A percentile compares a stretch with the other conserved stretches of the same genome.
Conservation (phyloP, 2,113 vertebrate species). For the Nyctereutes procyonoides region DNA sequence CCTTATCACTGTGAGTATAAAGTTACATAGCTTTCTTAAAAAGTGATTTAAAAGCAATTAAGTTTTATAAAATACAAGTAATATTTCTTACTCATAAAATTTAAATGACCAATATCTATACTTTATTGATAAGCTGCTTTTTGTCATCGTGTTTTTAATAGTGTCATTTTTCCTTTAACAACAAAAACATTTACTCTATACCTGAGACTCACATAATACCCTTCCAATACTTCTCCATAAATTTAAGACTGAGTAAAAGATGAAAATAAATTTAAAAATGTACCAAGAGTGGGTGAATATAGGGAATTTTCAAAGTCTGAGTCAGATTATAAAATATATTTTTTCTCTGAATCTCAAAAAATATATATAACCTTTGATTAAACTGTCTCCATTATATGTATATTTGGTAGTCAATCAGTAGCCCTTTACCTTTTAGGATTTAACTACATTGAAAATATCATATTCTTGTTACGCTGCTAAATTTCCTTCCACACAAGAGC, state of each 20-base stretch:
- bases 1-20: not conserved
- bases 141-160: not conserved
- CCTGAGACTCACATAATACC: not conserved
- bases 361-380: not conserved
- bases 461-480: slow-evolving; percentile 32
- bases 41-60: slow-evolving; percentile 7
- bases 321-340: not conserved
- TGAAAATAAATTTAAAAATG: not conserved
- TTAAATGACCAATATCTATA: not conserved
- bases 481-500: not conserved
- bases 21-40: not conserved
- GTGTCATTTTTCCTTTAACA: not conserved
- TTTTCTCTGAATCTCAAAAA: not conserved
- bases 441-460: slow-evolving; percentile 47
- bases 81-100: slow-evolving; percentile 43
- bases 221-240: not conserved
- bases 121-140: not conserved
- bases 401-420: not conserved
- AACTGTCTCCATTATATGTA: not conserved
- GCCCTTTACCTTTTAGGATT: slow-evolving; percentile 15
- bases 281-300: not conserved
- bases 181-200: not conserved
- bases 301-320: slow-evolving; percentile 38
- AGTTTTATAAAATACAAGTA: not conserved
- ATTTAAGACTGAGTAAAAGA: slow-evolving; percentile 15